Percentiles rank a stretch among this genome's conserved stretches.
Conservation (phyloP, 2,797 vertebrate genomes). For the Epinephelus awoara region DNA sequence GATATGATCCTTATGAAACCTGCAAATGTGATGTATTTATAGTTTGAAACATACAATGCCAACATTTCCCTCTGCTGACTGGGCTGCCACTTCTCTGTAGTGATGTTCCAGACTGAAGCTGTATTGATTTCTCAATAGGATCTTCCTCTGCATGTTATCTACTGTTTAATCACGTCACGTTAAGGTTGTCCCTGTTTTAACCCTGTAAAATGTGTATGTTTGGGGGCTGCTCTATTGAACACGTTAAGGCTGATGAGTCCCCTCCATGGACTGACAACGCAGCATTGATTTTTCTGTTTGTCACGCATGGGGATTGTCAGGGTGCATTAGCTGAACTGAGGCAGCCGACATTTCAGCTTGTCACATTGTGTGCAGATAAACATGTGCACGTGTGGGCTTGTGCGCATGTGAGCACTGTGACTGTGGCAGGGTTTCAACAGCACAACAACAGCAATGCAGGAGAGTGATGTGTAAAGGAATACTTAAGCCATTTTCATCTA, state of each 20-base stretch:
- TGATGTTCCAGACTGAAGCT: conserved; percentile 1
- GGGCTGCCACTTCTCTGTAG: background rate
- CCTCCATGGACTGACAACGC: conserved; percentile 25
- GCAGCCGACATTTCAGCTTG: conserved; percentile 44
- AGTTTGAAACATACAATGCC: too few relatives aligned
- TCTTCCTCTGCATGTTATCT: conserved; percentile 19
- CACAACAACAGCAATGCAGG: background rate
- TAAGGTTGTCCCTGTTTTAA: conserved; percentile 14
- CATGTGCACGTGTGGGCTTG: conserved; percentile 30
- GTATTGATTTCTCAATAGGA: conserved; percentile 55
- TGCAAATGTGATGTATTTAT: too few relatives aligned
- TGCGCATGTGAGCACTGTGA: conserved; percentile 10
- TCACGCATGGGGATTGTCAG: conserved; percentile 50
- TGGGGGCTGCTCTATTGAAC: conserved; percentile 14
- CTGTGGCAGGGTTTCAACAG: background rate
- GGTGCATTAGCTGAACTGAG: conserved; percentile 59
- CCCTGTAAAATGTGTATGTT: conserved; percentile 12
- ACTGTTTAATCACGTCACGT: conserved; percentile 36
- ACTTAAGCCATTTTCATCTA: too few relatives aligned
- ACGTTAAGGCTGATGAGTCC: conserved; percentile 36
- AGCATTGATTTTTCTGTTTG: conserved; percentile 66
- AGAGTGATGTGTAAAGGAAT: background rate
- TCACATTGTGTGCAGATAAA: conserved; percentile 64
- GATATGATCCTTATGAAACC: too few relatives aligned
- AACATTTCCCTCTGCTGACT: too few relatives aligned